Percentiles rank a stretch among this genome's conserved stretches.
Conservation (phyloP, 2,888 invertebrate genomes). For the Terebella lapidaria region DNA sequence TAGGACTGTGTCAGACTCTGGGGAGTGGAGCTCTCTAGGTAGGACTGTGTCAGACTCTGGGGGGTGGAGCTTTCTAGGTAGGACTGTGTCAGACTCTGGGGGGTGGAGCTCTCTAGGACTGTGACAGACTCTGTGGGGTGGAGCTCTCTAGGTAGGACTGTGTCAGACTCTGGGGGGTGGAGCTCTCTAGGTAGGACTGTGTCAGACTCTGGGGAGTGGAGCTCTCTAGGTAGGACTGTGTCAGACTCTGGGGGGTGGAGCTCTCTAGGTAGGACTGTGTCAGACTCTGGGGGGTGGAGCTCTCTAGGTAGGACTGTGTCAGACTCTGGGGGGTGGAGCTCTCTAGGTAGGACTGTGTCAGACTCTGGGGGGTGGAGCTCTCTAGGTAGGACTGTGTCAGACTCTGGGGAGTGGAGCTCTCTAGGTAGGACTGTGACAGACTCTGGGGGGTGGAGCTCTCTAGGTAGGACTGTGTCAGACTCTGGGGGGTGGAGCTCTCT, state of each 20-base stretch:
- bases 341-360: conserved; percentile 38
- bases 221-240: no score
- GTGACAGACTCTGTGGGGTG: no score
- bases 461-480: conserved; percentile 23
- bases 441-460: no score
- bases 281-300: no score
- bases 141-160: no score
- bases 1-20: no score
- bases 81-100: no score
- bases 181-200: conserved; percentile 33
- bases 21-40: no score
- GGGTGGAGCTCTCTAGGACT: conserved; percentile 30
- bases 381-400: no score
- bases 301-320: no score
- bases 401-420: conserved; percentile 27
- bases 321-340: conserved; percentile 26
- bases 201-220: no score
- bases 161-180: conserved; percentile 29
- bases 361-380: no score
- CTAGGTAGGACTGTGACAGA: conserved; percentile 40
- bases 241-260: conserved; percentile 29
- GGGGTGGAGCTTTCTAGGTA: conserved; percentile 32
- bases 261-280: conserved; percentile 35
- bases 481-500: conserved; percentile 29
- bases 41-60: conserved; percentile 28